Base-by-base conservation (phyloP, 2,113 vertebrate species). In the Lanius ludovicianus region DNA sequence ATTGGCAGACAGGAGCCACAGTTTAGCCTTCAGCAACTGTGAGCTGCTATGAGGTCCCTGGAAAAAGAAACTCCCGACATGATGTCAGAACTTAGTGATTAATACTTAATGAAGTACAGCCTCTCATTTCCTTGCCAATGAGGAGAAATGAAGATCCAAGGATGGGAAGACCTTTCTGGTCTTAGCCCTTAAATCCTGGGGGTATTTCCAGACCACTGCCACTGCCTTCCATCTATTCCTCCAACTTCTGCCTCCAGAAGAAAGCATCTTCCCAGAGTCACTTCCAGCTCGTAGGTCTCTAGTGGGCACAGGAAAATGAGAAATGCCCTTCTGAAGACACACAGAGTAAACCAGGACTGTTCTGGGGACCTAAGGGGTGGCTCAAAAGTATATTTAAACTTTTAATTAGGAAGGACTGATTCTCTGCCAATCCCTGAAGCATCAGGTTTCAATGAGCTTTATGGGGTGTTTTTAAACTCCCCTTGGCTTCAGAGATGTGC, bases 351-450 rank as follows among this genome's bases (percentile, higher is more conserved):
- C 11, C 31, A 62, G 39, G 19, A 46, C 53, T 39, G 10, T 67
- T 68, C 41, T 0, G 0, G 37, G 25, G n/a, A 35, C 35, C 4
- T n/a, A 47, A 59, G 19, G 20, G 10, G 14, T 4, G 2, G 15
- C n/a, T 76, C 18, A 3, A 55, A 84, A 76, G 49, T 35, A 82
- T 75, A 89, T 60, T 18, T 56, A 88, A 94, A 18, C 22, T 75
- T 64, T 80, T 56, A 53, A 76, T 91, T 76, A 80, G 15, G 27
- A 64, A 17, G 9, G 17, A n/a, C 71, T 31, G 42, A 46, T 31
- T 55, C 15, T 28, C 35, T 65, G 19, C 30, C 1, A 2, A 86
- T 31, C 30, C 41, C 41, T 68, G 23, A 31, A 28, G 20, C 39
- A 46, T 13, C 75, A 67, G 50, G 6, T 30, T 87, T 57, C 49